A percentile compares a stretch with the other conserved stretches of the same genome.
Evolutionary conservation across 2,888 invertebrate genomes (phyloP).

Genomic region (Stenolophus ochropezus): DNA sequence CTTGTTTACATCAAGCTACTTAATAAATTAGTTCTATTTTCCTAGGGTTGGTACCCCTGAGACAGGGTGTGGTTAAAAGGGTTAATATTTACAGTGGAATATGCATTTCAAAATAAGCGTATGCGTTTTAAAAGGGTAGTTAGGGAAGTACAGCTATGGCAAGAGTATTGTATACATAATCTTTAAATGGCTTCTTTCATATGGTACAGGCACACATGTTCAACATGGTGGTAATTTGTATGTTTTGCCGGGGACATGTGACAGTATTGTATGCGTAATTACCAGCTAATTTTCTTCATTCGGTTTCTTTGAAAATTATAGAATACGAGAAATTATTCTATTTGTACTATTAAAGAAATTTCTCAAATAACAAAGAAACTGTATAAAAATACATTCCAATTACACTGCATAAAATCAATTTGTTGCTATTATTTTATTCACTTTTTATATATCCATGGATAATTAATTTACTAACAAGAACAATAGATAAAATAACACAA

Average conservation of each 20-base stretch:
- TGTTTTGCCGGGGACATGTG: not conserved
- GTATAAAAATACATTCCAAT: no score
- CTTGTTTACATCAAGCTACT: not conserved
- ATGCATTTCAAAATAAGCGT: conserved; percentile 29
- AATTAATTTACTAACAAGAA: no score
- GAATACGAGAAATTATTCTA: no score
- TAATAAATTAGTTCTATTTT: not conserved
- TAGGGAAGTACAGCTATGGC: not conserved
- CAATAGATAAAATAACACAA: no score
- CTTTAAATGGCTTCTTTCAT: conserved; percentile 16
- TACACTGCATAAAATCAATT: no score
- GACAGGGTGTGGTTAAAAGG: conserved; percentile 34
- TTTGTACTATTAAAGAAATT: no score
- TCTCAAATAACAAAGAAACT: no score
- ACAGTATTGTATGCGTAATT: not conserved
- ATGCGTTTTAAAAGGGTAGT: conserved; percentile 16
- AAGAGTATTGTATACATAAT: not conserved
- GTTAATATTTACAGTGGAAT: conserved; percentile 31
- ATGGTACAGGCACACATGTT: conserved; percentile 1
- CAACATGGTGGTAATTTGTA: not conserved
- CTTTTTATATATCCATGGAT: no score
- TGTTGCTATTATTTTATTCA: no score
- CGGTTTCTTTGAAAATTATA: not conserved
- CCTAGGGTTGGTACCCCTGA: not conserved
- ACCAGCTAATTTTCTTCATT: not conserved